phyloP scores from a whole-genome alignment of 2,113 vertebrate genomes.

The Chamaea fasciata region DNA sequence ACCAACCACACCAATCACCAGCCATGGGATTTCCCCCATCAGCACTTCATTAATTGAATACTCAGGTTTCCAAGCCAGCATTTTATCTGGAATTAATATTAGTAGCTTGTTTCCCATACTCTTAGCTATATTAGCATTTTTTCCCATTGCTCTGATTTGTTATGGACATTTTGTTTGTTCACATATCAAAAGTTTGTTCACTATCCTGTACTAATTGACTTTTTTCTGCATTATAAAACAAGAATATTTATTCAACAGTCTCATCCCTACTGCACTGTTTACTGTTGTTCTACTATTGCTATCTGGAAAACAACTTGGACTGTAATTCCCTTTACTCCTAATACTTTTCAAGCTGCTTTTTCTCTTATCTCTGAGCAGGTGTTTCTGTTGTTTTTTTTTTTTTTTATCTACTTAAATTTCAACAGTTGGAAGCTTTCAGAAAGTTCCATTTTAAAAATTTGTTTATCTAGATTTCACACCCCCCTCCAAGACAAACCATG shows the following conservation, averaged over 20 bases:
- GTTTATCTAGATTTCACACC: neutral
- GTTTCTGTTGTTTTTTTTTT: neutral
- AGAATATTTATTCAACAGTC: neutral
- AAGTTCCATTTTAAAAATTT: neutral
- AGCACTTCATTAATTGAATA: neutral
- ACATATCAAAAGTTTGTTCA: neutral
- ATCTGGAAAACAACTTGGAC: neutral
- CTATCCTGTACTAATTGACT: neutral
- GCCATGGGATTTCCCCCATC: accelerated
- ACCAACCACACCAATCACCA: neutral
- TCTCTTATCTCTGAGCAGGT: neutral
- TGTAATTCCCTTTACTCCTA: neutral
- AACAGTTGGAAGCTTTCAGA: neutral
- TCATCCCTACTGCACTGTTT: neutral
- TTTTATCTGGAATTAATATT: neutral
- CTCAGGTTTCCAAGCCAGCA: neutral
- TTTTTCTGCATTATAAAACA: neutral
- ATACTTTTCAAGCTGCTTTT: neutral
- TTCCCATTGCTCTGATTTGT: neutral
- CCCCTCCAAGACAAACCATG: neutral
- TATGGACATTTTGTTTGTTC: neutral
- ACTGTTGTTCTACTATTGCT: neutral
- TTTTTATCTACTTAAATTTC: neutral
- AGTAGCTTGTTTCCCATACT: neutral
- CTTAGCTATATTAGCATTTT: neutral